Evolutionary conservation across 35 echinoderm and acorn worm genomes (phyloP), one percentile per base, ranked within the genome.

Genomic region (Eucidaris tribuloides): DNA sequence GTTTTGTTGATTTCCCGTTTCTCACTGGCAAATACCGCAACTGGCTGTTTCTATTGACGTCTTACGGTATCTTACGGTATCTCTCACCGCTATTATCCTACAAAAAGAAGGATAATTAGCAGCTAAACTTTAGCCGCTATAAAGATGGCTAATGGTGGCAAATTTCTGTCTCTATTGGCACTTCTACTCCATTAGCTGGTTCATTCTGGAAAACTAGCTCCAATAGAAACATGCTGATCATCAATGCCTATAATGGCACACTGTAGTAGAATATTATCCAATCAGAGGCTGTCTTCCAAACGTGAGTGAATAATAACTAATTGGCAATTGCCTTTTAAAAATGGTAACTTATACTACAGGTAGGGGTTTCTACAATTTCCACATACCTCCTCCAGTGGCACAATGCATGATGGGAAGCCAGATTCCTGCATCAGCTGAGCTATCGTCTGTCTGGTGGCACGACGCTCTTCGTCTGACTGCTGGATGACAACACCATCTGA

Each of bases 361-460:
- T 0, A 50, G 15, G 19, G 14, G 22, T 78, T 23, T 78, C 5
- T 19, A 1, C 20, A 18, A 22, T 58, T 34, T 11, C 41, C 9
- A 28, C 7, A 61, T 65, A 88, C 85, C 85, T 88, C 77, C 29
- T 88, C 85, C 38, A 88, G 33, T 50, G 85, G 24, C 20, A 77
- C 59, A 65, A 79, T 65, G 27, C 32, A 79, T 59, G 76, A 46
- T 39, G 85, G 77, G 24, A 88, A 48, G 40, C 77, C 85, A n/a
- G 66, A 80, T 54, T 71, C 76, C 14, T 68, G 60, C 77, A 88
- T 64, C 7, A 80, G 61, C 17, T 81, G 34, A 28, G 38, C 30
- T 4, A 88, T 46, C 35, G 27, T 81, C 46, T 66, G 27, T 39
- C 58, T 62, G 55, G 29, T 81, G n/a, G 85, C 43, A 32, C 19